These are phyloP conservation scores for Limnephilus marmoratus DNA, from an alignment of 2,888 invertebrate species.

Conservation along the genomic window DNA sequence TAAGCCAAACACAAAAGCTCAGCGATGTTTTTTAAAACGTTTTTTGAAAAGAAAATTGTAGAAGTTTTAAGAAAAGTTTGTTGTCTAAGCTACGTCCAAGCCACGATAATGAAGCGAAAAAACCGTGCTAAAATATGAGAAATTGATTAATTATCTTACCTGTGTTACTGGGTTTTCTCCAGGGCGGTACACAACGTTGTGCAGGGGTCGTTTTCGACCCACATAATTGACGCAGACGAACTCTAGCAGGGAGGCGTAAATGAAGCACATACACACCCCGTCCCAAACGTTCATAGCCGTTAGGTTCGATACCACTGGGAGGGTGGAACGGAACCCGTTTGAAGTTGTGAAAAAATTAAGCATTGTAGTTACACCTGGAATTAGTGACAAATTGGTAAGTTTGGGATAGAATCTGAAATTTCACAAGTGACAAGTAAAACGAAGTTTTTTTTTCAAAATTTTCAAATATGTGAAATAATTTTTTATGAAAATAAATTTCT, in stretches of 20 bases:
- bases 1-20: neutral
- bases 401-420: neutral
- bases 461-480: neutral
- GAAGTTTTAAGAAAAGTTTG: neutral
- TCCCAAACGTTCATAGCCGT: constrained; percentile 99
- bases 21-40: neutral
- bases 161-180: constrained; percentile 94
- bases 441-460: neutral
- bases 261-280: constrained; percentile 97
- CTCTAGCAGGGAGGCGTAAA: constrained; percentile 94
- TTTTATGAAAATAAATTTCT: neutral
- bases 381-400: neutral
- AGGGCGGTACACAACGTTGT: constrained; percentile 92
- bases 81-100: neutral
- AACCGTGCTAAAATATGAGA: constrained; percentile 18
- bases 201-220: constrained; percentile 91
- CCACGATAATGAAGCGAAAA: constrained; percentile 40
- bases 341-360: constrained; percentile 98
- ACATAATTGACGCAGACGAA: constrained; percentile 98
- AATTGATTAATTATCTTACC: constrained; percentile 76
- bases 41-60: neutral
- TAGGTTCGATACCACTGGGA: constrained; percentile 95
- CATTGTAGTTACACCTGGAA: constrained; percentile 95
- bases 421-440: neutral
- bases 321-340: constrained; percentile 92